phyloP scores from a whole-genome alignment of 2,888 invertebrate genomes.

The Tholera decimalis region DNA sequence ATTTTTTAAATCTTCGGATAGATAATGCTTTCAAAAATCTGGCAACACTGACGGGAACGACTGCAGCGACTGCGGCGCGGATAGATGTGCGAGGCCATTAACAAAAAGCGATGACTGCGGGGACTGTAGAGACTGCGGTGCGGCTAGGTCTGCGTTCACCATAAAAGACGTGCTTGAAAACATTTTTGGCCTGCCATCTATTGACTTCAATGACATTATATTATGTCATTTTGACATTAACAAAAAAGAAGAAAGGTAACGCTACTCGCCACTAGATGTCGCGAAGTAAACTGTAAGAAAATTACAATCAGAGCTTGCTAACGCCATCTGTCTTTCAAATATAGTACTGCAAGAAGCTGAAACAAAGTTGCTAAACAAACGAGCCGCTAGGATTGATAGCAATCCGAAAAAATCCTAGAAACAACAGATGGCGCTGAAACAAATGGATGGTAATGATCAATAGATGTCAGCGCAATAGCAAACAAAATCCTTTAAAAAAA shows the following conservation, averaged over 20 bases:
- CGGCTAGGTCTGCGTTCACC: too few relatives aligned
- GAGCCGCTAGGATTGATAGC: background rate
- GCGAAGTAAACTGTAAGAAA: background rate
- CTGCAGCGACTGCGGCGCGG: too few relatives aligned
- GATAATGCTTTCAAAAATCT: too few relatives aligned
- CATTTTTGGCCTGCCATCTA: conserved; percentile 18
- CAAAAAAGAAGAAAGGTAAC: too few relatives aligned
- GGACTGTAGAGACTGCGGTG: too few relatives aligned
- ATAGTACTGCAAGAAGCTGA: background rate
- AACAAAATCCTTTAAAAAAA: conserved; percentile 4
- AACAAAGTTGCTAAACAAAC: background rate
- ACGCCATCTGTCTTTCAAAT: background rate
- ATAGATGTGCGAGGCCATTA: too few relatives aligned
- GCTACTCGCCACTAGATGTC: conserved; percentile 66
- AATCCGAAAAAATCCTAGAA: rapidly evolving
- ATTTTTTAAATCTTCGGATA: too few relatives aligned
- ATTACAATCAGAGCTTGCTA: background rate
- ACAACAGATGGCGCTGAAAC: conserved; percentile 19
- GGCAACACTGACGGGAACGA: too few relatives aligned
- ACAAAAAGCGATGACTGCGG: too few relatives aligned
- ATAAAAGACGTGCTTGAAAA: background rate
- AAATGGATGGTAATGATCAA: background rate
- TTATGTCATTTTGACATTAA: too few relatives aligned
- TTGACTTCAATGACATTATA: background rate
- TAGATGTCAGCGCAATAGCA: conserved; percentile 7